Base-by-base conservation (phyloP, 2,113 vertebrate genomes). In the Dicerorhinus sumatrensis region DNA sequence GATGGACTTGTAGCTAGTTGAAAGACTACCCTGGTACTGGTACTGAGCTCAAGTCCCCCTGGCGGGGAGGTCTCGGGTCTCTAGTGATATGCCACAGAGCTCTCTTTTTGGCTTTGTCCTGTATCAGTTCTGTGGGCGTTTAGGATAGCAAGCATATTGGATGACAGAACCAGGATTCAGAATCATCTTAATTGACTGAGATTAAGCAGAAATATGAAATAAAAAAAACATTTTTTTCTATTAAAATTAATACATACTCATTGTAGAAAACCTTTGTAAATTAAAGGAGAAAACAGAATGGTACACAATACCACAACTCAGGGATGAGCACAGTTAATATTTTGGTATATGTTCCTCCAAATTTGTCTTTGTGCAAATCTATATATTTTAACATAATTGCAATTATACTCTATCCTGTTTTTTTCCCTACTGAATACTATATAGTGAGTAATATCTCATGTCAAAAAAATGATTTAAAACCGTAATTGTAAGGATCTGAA, bases 211-310 rank as follows among this genome's bases (percentile, higher is more conserved):
- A 72, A 23, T 58, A 51, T n/a, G 56, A 93, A 82, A 48, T 65
- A 7, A 54, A 79, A 56, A 56, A 76, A 33, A 9, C 31, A 2
- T 62, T 70, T 48, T 91, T 56, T 82, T 63, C 67, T 91, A 39
- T 86, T 94, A 81, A 94, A 84, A 82, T 87, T 51, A 67, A 51
- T 76, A 60, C n/a, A 36, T n/a, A 39, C 12, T 63, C 29, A n/a
- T 67, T 79, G 11, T 90, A 84, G 89, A 90, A 88, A 42, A 12
- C 27, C 65, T 76, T 56, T 51, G n/a, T 48, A 83, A 69, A 81
- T 76, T 46, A 67, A 73, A 91, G 56, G 63, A 42, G 48, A 72
- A 76, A 65, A 85, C 16, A 67, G 33, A 48, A 33, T 23, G 17
- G 63, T 54, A 31, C 8, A 1, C 6, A 54, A 18, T 51, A 20